Evolutionary conservation across 2,888 invertebrate genomes (phyloP).

Genomic region (Phrixothrix hirtus): DNA sequence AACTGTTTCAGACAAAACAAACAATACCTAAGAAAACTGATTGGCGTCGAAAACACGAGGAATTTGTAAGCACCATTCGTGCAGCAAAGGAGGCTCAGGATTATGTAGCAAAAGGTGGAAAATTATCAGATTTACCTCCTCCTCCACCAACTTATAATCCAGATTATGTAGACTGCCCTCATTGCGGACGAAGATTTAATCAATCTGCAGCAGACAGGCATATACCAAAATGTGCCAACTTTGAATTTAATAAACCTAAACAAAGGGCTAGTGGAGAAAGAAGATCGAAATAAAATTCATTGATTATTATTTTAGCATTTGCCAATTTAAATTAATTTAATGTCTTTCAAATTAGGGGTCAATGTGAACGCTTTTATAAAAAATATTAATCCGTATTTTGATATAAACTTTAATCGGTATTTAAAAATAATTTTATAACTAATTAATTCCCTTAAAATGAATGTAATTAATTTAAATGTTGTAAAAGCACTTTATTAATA

Average conservation of each 20-base stretch:
- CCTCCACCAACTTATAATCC: constrained; percentile 88
- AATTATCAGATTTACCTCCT: constrained; percentile 84
- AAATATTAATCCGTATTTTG: no score
- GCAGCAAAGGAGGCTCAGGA: constrained; percentile 85
- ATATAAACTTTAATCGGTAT: no score
- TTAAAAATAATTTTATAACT: no score
- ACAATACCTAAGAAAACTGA: constrained; percentile 51
- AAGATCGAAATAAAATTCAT: constrained; percentile 1
- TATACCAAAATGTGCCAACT: constrained; percentile 88
- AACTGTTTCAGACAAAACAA: constrained; percentile 8
- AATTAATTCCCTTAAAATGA: no score
- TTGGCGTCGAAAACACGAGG: constrained; percentile 93
- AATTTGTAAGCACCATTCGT: constrained; percentile 88
- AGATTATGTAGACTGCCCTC: constrained; percentile 88
- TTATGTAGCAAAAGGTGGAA: constrained; percentile 81
- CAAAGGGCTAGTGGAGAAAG: constrained; percentile 32
- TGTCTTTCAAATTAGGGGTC: no score
- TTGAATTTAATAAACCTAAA: constrained; percentile 78
- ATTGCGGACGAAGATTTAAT: constrained; percentile 85
- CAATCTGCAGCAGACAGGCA: constrained; percentile 83
- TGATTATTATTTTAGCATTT: background rate
- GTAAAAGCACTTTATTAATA: no score
- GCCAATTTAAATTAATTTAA: background rate
- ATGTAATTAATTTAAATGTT: no score
- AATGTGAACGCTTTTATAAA: no score